phyloP scores from a whole-genome alignment of 1,140 invertebrate species.

The Nymphalis io region DNA sequence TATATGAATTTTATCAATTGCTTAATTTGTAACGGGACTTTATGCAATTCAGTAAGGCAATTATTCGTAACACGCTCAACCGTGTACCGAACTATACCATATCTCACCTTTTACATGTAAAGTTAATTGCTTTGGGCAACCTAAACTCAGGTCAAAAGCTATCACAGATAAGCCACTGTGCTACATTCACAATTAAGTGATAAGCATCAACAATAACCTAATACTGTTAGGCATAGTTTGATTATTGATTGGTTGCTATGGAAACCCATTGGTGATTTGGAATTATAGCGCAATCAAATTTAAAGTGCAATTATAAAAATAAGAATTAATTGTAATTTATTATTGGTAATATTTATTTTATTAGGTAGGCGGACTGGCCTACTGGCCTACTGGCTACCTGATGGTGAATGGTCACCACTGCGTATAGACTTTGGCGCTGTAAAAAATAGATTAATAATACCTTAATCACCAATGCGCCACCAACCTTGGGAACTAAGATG shows the following conservation, averaged over 20 bases:
- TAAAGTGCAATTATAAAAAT: no score
- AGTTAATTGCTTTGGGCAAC: conserved; percentile 45
- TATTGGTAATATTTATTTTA: no score
- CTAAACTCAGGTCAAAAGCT: conserved; percentile 38
- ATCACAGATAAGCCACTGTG: conserved; percentile 50
- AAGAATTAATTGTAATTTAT: no score
- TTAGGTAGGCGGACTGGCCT: no score
- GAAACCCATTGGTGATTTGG: neutral
- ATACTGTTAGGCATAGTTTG: conserved; percentile 40
- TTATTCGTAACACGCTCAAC: conserved; percentile 23
- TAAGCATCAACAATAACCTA: conserved; percentile 43
- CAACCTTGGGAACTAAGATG: no score
- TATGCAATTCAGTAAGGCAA: conserved; percentile 18
- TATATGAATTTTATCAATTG: neutral
- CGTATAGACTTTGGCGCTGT: no score
- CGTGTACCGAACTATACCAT: conserved; percentile 26
- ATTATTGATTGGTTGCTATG: conserved; percentile 16
- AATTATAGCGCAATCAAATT: neutral
- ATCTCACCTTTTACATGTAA: conserved; percentile 52
- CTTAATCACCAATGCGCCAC: no score
- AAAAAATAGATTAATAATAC: no score
- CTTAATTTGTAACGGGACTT: neutral
- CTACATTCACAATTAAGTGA: conserved; percentile 59
- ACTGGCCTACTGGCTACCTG: no score
- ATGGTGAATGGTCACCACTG: no score